Evolutionary conservation across 2,113 vertebrate genomes (phyloP).

Genomic region (Dascyllus trimaculatus): DNA sequence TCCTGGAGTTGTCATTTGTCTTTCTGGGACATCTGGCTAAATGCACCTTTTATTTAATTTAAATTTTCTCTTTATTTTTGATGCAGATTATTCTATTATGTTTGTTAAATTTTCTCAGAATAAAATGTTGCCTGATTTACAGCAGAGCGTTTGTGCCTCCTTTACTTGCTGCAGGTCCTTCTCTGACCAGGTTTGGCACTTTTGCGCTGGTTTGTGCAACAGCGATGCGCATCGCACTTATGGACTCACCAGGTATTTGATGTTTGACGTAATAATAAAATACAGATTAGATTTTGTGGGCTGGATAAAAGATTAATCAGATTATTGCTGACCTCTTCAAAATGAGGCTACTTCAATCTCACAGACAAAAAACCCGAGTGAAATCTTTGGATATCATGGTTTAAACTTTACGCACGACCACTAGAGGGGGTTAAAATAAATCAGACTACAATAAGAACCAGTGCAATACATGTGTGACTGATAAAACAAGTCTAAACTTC

Average conservation of each 20-base stretch:
- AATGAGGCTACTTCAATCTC: too few relatives aligned
- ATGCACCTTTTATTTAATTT: constrained; percentile 37
- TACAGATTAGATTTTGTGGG: too few relatives aligned
- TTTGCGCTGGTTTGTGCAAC: not conserved
- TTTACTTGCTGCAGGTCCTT: not conserved
- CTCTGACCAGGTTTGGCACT: too few relatives aligned
- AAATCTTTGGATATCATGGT: too few relatives aligned
- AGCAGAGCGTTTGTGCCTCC: not conserved
- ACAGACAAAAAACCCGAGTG: too few relatives aligned
- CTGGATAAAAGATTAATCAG: too few relatives aligned
- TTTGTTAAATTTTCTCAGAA: constrained; percentile 27
- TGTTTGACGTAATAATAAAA: not conserved
- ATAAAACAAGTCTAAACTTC: not conserved
- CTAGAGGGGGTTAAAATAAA: not conserved
- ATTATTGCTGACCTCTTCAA: too few relatives aligned
- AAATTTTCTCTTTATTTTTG: not conserved
- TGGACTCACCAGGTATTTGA: not conserved
- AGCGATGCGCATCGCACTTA: not conserved
- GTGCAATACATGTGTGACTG: not conserved
- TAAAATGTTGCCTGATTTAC: constrained; percentile 48
- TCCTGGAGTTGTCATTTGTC: constrained; percentile 36
- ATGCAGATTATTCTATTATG: not conserved
- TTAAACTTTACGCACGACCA: not conserved
- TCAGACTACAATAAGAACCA: not conserved
- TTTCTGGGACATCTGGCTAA: constrained; percentile 25